These are phyloP conservation scores for Meteorus sp. DNA, from an alignment of 1,140 invertebrate genomes.

Conservation along the genomic window DNA sequence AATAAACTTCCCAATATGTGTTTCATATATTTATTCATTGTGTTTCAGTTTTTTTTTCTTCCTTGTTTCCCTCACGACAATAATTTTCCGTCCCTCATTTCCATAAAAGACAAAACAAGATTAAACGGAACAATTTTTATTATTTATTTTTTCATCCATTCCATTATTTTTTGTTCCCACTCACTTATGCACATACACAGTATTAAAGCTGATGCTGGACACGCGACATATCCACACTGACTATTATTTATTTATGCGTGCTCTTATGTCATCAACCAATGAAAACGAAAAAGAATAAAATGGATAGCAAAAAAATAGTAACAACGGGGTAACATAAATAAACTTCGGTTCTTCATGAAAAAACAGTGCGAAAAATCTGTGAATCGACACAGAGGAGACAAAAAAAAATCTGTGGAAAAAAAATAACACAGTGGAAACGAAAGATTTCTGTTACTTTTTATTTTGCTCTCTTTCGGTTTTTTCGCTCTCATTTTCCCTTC, in stretches of 20 bases:
- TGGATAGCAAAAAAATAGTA: too few species aligned
- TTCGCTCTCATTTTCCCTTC: too few species aligned
- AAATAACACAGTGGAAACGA: neutral
- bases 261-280: slow-evolving; percentile 1
- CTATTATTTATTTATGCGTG: too few species aligned
- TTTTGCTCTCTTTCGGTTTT: neutral
- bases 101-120: slow-evolving; percentile 16
- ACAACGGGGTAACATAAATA: too few species aligned
- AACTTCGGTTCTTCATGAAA: too few species aligned
- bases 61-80: neutral
- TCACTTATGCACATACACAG: too few species aligned
- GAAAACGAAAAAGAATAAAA: slow-evolving; percentile 2
- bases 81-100: slow-evolving; percentile 10
- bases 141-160: neutral
- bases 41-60: neutral
- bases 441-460: neutral
- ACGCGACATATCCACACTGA: too few species aligned
- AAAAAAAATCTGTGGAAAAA: too few species aligned
- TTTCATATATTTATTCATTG: slow-evolving; percentile 1
- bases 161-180: neutral
- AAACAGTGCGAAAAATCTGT: too few species aligned
- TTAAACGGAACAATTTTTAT: slow-evolving; percentile 6
- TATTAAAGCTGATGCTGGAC: too few species aligned
- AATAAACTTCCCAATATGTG: neutral
- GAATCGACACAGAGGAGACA: too few species aligned